Evolutionary conservation across 2,797 vertebrate species (phyloP), one percentile per base, ranked within the genome.

Genomic region (Protonibea diacanthus): DNA sequence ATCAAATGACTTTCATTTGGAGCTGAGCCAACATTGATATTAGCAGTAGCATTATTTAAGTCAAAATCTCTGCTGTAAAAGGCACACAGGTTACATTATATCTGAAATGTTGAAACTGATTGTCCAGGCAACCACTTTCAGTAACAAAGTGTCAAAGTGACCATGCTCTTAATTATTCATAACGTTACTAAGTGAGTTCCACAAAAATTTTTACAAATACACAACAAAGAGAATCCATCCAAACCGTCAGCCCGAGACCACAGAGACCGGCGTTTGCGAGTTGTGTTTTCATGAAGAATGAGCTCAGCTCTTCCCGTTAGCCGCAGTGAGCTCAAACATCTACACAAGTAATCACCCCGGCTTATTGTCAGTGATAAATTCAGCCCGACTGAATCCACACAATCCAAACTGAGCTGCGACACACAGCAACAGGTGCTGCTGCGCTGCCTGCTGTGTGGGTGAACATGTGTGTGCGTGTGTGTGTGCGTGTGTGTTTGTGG

Each of bases 381-480:
- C 73, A 81, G 84, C 60, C 2, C 8, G 51, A 80, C 72, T 76
- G 79, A 71, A 40, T 85, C 84, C 48, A 81, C 84, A 88, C 86
- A 89, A 75, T 91, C 51, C 58, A 62, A 45, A 62, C 29, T 25
- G 72, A 64, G 64, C 66, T 42, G 61, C 1, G 51, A 44, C 71
- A 81, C 70, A n/a, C 74, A 53, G 81, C 88, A 93, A 93, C 91
- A 94, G 90, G 92, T 94, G 90, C 75, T 63, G 76, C 77, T 68
- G 40, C 0, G 17, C 48, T 25, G 52, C 6, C 25, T 15, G 83
- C 38, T 17, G 70, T 62, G 47, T 66, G 77, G 9, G 33, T 40
- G 44, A 60, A 38, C 15, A 1, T 49, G 20, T 55, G 56, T 72
- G 11, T 71, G 27, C 12, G 42, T 29, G 21, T n/a, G 17, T 23